Percentiles rank a stretch among this genome's conserved stretches.
Conservation (phyloP, 1,140 invertebrate genomes). For the Atta colombica region DNA sequence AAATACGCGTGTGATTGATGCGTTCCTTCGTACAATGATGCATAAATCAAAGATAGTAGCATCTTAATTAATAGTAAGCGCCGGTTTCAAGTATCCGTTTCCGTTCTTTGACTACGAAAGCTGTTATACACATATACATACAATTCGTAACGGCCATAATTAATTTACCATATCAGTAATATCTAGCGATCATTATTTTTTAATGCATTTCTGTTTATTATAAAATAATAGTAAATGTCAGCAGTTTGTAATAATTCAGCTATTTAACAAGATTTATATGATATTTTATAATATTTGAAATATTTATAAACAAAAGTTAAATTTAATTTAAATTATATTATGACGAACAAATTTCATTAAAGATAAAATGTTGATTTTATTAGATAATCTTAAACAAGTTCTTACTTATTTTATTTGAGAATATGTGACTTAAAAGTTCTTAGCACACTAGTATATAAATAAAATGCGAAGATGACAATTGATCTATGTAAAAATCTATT, state of each 20-base stretch:
- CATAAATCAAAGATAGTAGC: conserved; percentile 62
- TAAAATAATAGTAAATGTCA: neutral
- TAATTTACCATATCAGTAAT: conserved; percentile 41
- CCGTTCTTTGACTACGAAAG: conserved; percentile 27
- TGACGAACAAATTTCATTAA: neutral
- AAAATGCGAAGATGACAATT: no score
- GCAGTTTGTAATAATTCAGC: neutral
- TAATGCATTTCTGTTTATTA: neutral
- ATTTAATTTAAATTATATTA: conserved; percentile 4
- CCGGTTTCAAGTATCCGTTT: conserved; percentile 27
- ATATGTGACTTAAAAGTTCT: neutral
- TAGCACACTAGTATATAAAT: neutral
- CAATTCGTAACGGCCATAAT: conserved; percentile 4
- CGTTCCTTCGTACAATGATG: conserved; percentile 57
- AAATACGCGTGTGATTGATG: conserved; percentile 49
- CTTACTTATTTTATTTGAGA: neutral
- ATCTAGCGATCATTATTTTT: neutral
- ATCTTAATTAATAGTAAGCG: conserved; percentile 65
- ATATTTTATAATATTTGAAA: conserved; percentile 12
- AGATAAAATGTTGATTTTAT: neutral
- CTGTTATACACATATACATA: conserved; percentile 16
- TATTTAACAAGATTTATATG: neutral
- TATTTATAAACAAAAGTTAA: conserved; percentile 1
- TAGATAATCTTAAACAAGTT: conserved; percentile 3
- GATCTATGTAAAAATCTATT: neutral